Evolutionary conservation across 2,113 vertebrate genomes (phyloP), one percentile per base, ranked within the genome.

Genomic region (Podocnemis expansa): DNA sequence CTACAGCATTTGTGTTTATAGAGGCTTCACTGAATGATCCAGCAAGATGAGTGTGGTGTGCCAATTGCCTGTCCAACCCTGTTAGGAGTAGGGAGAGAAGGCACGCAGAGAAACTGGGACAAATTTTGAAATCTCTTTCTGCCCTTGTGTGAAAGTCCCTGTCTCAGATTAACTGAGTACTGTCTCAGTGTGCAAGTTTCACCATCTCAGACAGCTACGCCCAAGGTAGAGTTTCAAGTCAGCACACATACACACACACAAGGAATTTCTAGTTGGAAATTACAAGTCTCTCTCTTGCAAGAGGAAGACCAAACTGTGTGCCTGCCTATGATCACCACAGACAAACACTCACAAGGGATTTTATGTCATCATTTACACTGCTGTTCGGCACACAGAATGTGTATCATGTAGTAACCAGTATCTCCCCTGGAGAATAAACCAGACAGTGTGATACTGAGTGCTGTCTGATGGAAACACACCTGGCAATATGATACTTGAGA

Each of bases 291-390:
- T 0, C 0, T 16, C 49, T 10, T 24, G 81, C 17, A 4, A 19
- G 75, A 52, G 47, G 80, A 16, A 31, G 76, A 6, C 0, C 1
- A 54, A 84, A 25, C 0, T 0, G 0, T 0, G 12, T 16, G 4
- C 17, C 49, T 8, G 54, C 80, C 29, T 11, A 2, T 1, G 2
- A 43, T 51, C 82, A 19, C 2, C 0, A 1, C 8, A 10, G 2
- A n/a, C 29, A 82, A 34, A 0, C 0, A 2, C 38, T 31, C 1
- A 0, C 2, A 0, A 0, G 27, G 67, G 76, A 78, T 24, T 4
- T 24, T 2, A 55, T 4, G 54, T 43, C 10, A 0, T 52, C 4
- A 84, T 3, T 82, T 82, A n/a, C 25, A 0, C 8, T 29, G 82
- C 82, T 70, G 82, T 85, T 87, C 75, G 0, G 2, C 1, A 34